phyloP scores from a whole-genome alignment of 1,140 invertebrate genomes.

The Scaptodrosophila lebanonensis region DNA sequence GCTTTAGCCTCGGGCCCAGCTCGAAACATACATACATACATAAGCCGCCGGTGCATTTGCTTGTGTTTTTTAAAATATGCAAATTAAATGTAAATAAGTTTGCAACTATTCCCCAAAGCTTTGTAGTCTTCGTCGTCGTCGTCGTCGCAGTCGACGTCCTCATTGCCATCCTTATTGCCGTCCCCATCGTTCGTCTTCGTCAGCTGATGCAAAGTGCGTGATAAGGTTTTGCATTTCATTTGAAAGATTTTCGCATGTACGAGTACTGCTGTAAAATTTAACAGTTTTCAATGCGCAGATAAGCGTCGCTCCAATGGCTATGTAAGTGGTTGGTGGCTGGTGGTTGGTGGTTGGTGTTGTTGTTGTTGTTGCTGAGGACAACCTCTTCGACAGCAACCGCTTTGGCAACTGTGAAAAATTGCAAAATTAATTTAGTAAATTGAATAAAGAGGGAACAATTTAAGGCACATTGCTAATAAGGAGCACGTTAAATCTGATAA shows the following conservation, averaged over 20 bases:
- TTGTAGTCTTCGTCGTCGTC: constrained; percentile 17
- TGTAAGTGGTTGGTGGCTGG: too few relatives aligned
- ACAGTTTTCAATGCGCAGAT: constrained; percentile 38
- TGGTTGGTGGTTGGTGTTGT: too few relatives aligned
- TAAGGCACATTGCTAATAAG: constrained; percentile 32
- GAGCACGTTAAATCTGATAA: constrained; percentile 43
- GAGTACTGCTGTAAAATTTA: constrained; percentile 23
- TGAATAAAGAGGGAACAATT: neutral
- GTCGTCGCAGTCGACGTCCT: neutral
- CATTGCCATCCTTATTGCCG: too few relatives aligned
- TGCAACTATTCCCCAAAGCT: constrained; percentile 54
- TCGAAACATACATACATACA: too few relatives aligned
- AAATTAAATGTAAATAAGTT: constrained; percentile 75
- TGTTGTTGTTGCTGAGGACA: too few relatives aligned
- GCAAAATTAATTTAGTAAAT: neutral
- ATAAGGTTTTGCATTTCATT: constrained; percentile 18
- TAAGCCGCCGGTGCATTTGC: neutral
- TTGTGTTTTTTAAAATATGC: constrained; percentile 48
- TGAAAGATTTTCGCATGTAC: neutral
- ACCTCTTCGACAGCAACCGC: too few relatives aligned
- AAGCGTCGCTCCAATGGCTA: constrained; percentile 8
- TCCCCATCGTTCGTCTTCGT: constrained; percentile 4
- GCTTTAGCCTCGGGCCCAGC: too few relatives aligned
- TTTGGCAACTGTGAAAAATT: neutral
- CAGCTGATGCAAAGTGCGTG: constrained; percentile 20